These are phyloP conservation scores for Aurelia coerulea DNA, from an alignment of 30 jellyfish, hydroid and myxozoan species.

Conservation along the genomic window DNA sequence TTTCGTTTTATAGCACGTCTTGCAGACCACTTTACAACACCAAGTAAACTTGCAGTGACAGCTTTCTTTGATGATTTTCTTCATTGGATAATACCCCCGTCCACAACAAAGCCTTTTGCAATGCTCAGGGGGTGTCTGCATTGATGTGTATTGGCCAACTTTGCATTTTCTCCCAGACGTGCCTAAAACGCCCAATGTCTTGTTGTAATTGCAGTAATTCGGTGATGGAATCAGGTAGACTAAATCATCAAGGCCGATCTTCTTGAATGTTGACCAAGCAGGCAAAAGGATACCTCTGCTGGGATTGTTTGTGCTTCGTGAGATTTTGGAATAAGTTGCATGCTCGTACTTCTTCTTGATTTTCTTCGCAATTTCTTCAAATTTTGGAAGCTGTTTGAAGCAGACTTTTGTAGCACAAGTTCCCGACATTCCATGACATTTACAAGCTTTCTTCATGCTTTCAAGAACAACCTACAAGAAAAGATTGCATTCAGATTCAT, in stretches of 20 bases:
- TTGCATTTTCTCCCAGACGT: conserved; percentile 70
- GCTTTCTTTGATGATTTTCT: conserved; percentile 20
- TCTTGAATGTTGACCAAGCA: conserved; percentile 37
- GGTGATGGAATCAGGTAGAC: conserved; percentile 69
- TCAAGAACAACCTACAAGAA: conserved; percentile 40
- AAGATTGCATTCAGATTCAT: neutral
- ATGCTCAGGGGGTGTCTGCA: conserved; percentile 33
- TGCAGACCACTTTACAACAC: conserved; percentile 66
- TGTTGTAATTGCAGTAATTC: conserved; percentile 48
- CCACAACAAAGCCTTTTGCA: conserved; percentile 70
- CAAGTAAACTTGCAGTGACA: conserved; percentile 76
- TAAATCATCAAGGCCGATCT: conserved; percentile 54
- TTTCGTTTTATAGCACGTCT: conserved; percentile 53
- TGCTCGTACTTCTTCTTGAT: conserved; percentile 54
- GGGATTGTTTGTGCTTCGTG: conserved; percentile 4
- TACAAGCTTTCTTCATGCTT: conserved; percentile 41
- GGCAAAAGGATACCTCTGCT: conserved; percentile 31
- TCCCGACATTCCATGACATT: conserved; percentile 75
- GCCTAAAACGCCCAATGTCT: conserved; percentile 62
- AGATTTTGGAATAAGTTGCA: conserved; percentile 51
- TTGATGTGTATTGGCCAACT: conserved; percentile 1
- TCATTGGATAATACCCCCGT: conserved; percentile 38
- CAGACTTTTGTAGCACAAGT: conserved; percentile 72
- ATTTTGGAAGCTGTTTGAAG: conserved; percentile 51
- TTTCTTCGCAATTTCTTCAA: conserved; percentile 38